A percentile compares a stretch with the other conserved stretches of the same genome.
These are phyloP conservation scores for Tetranychus cinnabarinus DNA, from an alignment of 1,140 invertebrate species.

Conservation along the genomic window DNA sequence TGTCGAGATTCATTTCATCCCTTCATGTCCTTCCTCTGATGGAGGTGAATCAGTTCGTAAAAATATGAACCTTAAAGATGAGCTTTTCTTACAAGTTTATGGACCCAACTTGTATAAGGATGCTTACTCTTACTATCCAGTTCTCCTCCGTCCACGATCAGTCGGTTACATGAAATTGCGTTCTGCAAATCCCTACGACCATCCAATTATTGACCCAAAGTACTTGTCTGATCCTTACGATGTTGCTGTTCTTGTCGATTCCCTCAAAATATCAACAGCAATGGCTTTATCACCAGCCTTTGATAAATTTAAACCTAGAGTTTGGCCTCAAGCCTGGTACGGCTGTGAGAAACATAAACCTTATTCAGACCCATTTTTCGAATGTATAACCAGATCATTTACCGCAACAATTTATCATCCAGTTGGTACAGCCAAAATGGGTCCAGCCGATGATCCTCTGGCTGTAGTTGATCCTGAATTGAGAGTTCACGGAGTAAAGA, in stretches of 20 bases:
- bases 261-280: slow-evolving; percentile 12
- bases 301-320: slow-evolving; percentile 10
- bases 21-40: slow-evolving; percentile 64
- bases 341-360: slow-evolving; percentile 47
- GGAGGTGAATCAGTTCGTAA: slow-evolving; percentile 29
- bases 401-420: slow-evolving; percentile 57
- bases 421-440: slow-evolving; percentile 78
- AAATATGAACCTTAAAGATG: slow-evolving; percentile 8
- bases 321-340: slow-evolving; percentile 17
- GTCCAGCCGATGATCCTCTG: slow-evolving; percentile 48
- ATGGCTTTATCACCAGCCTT: slow-evolving; percentile 13
- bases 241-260: slow-evolving; percentile 20
- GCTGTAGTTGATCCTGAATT: slow-evolving; percentile 62
- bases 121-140: slow-evolving; percentile 58
- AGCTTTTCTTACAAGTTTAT: slow-evolving; percentile 10
- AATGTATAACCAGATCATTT: slow-evolving; percentile 57
- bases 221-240: slow-evolving; percentile 46
- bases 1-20: slow-evolving; percentile 77
- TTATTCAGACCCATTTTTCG: slow-evolving; percentile 53
- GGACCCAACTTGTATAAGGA: slow-evolving; percentile 25
- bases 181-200: slow-evolving; percentile 56
- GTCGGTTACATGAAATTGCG: slow-evolving; percentile 46
- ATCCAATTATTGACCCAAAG: slow-evolving; percentile 79
- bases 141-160: slow-evolving; percentile 42
- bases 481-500: slow-evolving; percentile 31